phyloP scores from a whole-genome alignment of 2,113 vertebrate species.

The Nibea albiflora region DNA sequence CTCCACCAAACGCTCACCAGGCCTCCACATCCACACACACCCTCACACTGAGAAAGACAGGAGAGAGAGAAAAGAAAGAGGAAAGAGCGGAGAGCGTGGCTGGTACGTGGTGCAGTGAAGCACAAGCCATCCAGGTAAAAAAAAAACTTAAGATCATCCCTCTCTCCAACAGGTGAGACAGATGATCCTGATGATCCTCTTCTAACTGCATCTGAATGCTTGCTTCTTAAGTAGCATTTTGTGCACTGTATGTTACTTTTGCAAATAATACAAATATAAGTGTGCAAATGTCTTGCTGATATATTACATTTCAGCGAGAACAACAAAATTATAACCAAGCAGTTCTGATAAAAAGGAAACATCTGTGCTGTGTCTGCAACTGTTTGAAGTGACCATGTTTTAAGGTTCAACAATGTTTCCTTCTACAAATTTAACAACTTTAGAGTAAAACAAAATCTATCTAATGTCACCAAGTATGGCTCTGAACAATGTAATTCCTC shows the following conservation, averaged over 20 bases:
- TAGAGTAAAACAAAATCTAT: neutral
- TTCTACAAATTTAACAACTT: neutral
- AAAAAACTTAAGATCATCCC: neutral
- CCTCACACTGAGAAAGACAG: conserved; percentile 64
- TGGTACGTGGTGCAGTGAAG: conserved; percentile 69
- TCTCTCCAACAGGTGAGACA: neutral
- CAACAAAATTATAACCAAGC: neutral
- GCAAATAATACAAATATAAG: neutral
- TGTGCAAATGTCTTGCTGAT: conserved; percentile 19
- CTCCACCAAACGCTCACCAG: conserved; percentile 69
- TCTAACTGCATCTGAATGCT: conserved; percentile 9
- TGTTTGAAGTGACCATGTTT: neutral
- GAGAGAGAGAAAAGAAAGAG: conserved; percentile 58
- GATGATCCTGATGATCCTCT: neutral
- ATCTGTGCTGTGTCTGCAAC: neutral
- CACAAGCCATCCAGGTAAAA: conserved; percentile 78
- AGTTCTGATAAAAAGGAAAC: neutral
- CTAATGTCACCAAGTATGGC: neutral
- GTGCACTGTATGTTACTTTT: neutral
- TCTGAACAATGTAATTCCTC: conserved; percentile 15
- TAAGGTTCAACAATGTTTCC: neutral
- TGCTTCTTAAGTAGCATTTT: conserved; percentile 11
- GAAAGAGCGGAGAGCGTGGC: conserved; percentile 63
- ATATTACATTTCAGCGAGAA: neutral
- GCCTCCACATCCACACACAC: conserved; percentile 71